Base-by-base conservation (phyloP, 2,113 vertebrate species). In the Petroica traversi region DNA sequence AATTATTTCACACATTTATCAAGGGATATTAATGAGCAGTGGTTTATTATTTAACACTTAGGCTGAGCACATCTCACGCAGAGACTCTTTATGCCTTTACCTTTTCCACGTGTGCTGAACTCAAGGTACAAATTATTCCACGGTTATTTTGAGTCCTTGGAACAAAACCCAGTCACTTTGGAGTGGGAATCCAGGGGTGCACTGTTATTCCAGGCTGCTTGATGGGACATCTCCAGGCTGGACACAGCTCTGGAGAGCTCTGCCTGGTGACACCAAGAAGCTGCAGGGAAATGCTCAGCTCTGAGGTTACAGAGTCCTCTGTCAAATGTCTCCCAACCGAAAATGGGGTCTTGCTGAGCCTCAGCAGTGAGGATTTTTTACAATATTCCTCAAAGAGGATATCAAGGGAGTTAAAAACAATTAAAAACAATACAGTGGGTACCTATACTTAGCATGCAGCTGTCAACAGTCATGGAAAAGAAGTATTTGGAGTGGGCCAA, bases 1-100 rank as follows among this genome's bases (percentile, higher is more conserved):
- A 78, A 75, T 61, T 33, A 29, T 57, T 78, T 52, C 5, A 1
- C 15, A 19, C 4, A 0, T 78, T 88, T 73, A 48, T 18, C 33
- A 24, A 45, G 33, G 24, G 23, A 17, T 26, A 28, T 40, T 80
- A 67, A 76, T 29, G 24, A 54, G 2, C 14, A 36, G 8, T 16
- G 8, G 11, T 88, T 20, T 19, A 33, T 51, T 58, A 57, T 43
- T 78, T 57, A 78, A 6, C 46, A 57, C 6, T 28, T 34, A 69
- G 34, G 36, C 43, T 41, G 41, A 74, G 31, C 1, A 2, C 6
- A 3, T 23, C 1, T 2, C 20, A 12, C 28, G 13, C 26, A 34
- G 8, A 45, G 31, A 16, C 13, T 20, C 14, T 52, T 38, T 5
- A 6, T 16, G 12, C 4, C 2, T 61, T 51, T 15, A 19, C 8